A percentile compares a stretch with the other conserved stretches of the same genome.
phyloP scores from a whole-genome alignment of 2,113 vertebrate genomes.

The Myiopsitta monachus region DNA sequence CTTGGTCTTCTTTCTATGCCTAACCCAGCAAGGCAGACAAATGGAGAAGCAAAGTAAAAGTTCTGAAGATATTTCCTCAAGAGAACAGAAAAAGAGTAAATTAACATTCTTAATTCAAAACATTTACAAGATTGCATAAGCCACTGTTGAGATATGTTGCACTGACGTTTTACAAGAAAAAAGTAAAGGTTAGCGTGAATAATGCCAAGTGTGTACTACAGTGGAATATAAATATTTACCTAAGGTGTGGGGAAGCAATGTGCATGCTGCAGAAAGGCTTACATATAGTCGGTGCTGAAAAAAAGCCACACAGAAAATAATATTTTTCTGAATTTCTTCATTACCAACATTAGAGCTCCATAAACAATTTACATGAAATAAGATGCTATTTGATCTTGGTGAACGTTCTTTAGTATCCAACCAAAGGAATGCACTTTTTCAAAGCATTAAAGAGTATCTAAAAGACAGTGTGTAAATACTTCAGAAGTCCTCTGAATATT shows the following conservation, averaged over 20 bases:
- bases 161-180: neutral
- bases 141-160: neutral
- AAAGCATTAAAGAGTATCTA: neutral
- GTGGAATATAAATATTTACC: constrained; percentile 22
- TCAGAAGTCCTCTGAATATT: neutral
- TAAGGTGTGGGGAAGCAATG: neutral
- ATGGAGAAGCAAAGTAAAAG: neutral
- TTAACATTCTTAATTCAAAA: neutral
- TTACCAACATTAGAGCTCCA: neutral
- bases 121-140: neutral
- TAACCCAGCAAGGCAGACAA: neutral
- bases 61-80: neutral
- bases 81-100: neutral
- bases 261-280: neutral
- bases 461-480: neutral
- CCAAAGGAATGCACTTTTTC: neutral
- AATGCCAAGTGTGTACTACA: constrained; percentile 15
- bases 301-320: neutral
- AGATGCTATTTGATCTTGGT: neutral
- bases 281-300: neutral
- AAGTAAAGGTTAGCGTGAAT: neutral
- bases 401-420: neutral
- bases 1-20: neutral
- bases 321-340: neutral
- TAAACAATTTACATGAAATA: neutral